Conservation (phyloP, 2,888 invertebrate genomes). For the Unio pictorum region DNA sequence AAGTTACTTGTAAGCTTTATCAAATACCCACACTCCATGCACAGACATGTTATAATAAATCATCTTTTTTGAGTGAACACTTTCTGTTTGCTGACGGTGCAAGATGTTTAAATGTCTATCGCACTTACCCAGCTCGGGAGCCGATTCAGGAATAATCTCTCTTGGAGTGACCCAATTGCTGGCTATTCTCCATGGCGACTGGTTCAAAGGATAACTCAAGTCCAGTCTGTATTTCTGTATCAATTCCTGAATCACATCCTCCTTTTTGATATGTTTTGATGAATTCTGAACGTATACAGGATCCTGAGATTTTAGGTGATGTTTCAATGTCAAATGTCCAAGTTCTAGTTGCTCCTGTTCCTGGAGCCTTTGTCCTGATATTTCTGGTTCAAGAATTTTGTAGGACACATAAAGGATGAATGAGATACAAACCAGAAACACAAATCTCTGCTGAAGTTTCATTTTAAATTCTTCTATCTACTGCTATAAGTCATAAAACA, state of each 20-base stretch:
- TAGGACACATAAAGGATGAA: constrained; percentile 41
- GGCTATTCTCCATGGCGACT: constrained; percentile 63
- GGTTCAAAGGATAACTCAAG: constrained; percentile 24
- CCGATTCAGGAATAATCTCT: constrained; percentile 59
- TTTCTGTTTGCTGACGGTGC: too few relatives aligned
- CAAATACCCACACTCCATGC: neutral
- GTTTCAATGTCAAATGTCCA: constrained; percentile 4
- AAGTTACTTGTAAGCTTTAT: too few relatives aligned
- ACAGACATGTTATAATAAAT: neutral
- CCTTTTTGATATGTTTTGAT: constrained; percentile 12
- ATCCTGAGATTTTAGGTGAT: constrained; percentile 15
- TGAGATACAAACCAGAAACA: constrained; percentile 6
- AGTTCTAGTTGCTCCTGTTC: constrained; percentile 15
- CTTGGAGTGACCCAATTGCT: constrained; percentile 63
- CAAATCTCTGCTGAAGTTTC: constrained; percentile 6
- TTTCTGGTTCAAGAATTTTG: constrained; percentile 50
- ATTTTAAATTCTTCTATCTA: too few relatives aligned
- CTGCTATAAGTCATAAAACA: too few relatives aligned
- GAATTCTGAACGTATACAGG: constrained; percentile 1
- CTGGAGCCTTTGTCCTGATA: constrained; percentile 17
- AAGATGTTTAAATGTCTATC: neutral
- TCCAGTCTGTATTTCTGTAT: constrained; percentile 42
- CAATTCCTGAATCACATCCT: constrained; percentile 31
- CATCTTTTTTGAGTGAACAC: too few relatives aligned
- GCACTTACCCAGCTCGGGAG: constrained; percentile 56